phyloP scores from a whole-genome alignment of 2,797 vertebrate species.

The Sus cebifrons region DNA sequence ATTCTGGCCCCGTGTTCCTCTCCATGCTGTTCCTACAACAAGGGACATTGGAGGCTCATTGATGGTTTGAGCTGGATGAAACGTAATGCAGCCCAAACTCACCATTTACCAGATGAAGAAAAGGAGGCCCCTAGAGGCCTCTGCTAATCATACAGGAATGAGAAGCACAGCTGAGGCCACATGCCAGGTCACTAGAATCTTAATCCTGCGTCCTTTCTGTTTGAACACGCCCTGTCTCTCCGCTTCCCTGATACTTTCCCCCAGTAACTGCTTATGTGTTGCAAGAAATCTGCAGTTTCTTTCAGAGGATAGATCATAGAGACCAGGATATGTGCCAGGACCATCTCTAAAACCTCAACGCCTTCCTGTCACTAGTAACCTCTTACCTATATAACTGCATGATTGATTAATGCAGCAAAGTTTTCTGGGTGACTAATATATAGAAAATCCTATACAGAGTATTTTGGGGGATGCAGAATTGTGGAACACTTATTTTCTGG shows the following conservation, averaged over 20 bases:
- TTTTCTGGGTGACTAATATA: neutral
- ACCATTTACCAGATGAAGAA: conserved; percentile 51
- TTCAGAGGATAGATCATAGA: neutral
- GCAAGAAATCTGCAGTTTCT: neutral
- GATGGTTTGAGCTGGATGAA: conserved; percentile 3
- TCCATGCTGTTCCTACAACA: conserved; percentile 21
- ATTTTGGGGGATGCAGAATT: neutral
- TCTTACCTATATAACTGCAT: neutral
- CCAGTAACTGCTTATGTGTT: neutral
- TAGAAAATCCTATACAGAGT: neutral
- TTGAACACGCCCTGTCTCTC: neutral
- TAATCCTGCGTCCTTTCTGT: conserved; percentile 44
- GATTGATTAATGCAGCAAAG: conserved; percentile 52
- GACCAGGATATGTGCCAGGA: neutral
- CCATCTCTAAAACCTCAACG: neutral
- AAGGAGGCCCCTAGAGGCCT: conserved; percentile 36
- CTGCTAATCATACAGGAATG: conserved; percentile 56
- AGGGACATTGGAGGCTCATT: neutral
- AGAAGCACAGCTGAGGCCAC: neutral
- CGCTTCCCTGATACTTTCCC: neutral
- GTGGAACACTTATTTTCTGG: neutral
- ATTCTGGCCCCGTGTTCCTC: conserved; percentile 20
- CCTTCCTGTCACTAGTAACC: neutral
- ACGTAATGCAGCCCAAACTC: neutral
- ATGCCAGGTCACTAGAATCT: conserved; percentile 37